Evolutionary conservation across 2,113 vertebrate genomes (phyloP).

Genomic region (Dinomys branickii): DNA sequence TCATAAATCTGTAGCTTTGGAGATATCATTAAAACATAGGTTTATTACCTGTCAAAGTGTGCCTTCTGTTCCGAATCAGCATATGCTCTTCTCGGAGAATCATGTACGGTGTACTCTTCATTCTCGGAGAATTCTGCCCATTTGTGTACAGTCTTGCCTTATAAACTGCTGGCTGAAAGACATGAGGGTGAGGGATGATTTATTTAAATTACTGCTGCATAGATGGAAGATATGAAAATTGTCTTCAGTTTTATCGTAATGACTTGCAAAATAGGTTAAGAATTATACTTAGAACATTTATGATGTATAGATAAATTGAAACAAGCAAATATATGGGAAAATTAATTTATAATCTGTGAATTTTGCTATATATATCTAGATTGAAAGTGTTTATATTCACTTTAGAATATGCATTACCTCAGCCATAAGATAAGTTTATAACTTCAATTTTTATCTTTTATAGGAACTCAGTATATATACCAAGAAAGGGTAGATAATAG

Average conservation of each 20-base stretch:
- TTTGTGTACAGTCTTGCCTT: neutral
- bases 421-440: neutral
- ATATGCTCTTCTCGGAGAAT: neutral
- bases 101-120: neutral
- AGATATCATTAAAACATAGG: neutral
- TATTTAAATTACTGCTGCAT: neutral
- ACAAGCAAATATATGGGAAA: neutral
- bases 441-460: neutral
- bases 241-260: slow-evolving; percentile 17
- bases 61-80: neutral
- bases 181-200: neutral
- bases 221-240: neutral
- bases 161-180: neutral
- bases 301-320: neutral
- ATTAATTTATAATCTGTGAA: neutral
- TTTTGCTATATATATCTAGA: neutral
- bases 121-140: neutral
- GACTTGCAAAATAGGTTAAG: neutral
- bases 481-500: neutral
- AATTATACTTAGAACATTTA: slow-evolving; percentile 13
- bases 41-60: neutral
- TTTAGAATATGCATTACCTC: neutral
- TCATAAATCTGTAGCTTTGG: neutral
- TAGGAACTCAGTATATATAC: neutral
- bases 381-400: neutral